phyloP scores from a whole-genome alignment of 2,888 invertebrate genomes.

The Macaria notata region DNA sequence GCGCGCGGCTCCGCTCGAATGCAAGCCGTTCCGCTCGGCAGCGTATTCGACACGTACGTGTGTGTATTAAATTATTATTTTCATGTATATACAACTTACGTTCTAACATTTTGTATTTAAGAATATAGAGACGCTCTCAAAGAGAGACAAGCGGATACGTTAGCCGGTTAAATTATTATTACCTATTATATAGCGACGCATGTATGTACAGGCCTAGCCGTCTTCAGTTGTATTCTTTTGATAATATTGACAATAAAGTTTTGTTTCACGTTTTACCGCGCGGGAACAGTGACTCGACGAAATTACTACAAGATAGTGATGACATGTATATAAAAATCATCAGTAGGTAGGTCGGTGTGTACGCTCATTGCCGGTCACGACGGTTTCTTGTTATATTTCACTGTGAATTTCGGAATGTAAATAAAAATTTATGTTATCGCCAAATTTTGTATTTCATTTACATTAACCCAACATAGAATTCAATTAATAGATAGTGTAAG shows the following conservation, averaged over 20 bases:
- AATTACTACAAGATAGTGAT: conserved; percentile 37
- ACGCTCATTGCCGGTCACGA: conserved; percentile 58
- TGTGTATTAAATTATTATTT: conserved; percentile 71
- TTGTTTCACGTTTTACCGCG: conserved; percentile 18
- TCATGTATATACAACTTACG: conserved; percentile 71
- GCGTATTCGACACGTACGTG: conserved; percentile 27
- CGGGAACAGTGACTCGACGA: conserved; percentile 27
- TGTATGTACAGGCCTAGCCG: conserved; percentile 61
- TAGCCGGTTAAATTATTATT: conserved; percentile 42
- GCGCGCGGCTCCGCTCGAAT: no score
- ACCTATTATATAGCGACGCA: conserved; percentile 39
- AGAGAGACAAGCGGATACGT: conserved; percentile 52
- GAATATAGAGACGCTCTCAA: conserved; percentile 64
- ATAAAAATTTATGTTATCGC: conserved; percentile 81
- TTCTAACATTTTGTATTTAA: conserved; percentile 71
- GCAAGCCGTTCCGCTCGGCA: conserved; percentile 17
- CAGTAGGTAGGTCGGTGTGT: conserved; percentile 42
- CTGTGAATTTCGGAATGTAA: conserved; percentile 80
- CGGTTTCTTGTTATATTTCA: conserved; percentile 71
- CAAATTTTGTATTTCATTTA: conserved; percentile 45
- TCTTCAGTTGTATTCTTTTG: conserved; percentile 36
- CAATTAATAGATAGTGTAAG: no score
- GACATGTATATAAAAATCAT: conserved; percentile 56
- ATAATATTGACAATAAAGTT: conserved; percentile 46
- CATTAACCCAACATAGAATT: neutral